Base-by-base conservation (phyloP, 2,113 vertebrate genomes). In the Urocitellus parryii region DNA sequence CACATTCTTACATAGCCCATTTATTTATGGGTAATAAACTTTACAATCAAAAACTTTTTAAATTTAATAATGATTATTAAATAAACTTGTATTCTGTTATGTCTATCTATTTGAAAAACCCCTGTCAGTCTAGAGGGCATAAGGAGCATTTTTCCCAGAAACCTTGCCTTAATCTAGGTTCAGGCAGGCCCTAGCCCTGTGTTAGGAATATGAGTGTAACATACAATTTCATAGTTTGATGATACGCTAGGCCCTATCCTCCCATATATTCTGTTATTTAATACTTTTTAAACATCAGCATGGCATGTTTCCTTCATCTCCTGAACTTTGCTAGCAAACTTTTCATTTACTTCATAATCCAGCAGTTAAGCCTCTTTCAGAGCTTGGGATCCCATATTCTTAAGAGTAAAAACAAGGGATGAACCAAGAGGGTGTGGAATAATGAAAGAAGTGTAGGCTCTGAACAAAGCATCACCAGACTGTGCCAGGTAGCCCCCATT, bases 11-110 rank as follows among this genome's bases (percentile, higher is more conserved):
- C 24, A 65, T 10, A 29, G 56, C 24, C 27, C 45, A 48, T 18
- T 73, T 77, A 61, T 86, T 92, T 80, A 27, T 65, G 63, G 29
- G 34, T 68, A 14, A 32, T 24, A 77, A 84, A 45, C 4, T 81
- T 22, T 39, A 53, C 0, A 82, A 51, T 84, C 45, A 82, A 13
- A 70, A 78, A 45, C 20, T 78, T 93, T n/a, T 68, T 81, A 51
- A 85, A 84, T 51, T 85, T 53, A 83, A 82, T 72, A 76, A 77
- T 24, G 5, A 53, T 78, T 84, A 95, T 67, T 34, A 90, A 89
- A 65, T 77, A 74, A 42, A 81, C 9, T 68, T 63, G 8, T 5
- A 85, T 63, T 86, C 81, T 68, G 13, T 42, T 56, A 81, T 74
- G 29, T 39, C 18, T 14, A n/a, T 14, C 39, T 16, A 18, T 87